Evolutionary conservation across 2,113 vertebrate genomes (phyloP).

Genomic region (Callospermophilus lateralis): DNA sequence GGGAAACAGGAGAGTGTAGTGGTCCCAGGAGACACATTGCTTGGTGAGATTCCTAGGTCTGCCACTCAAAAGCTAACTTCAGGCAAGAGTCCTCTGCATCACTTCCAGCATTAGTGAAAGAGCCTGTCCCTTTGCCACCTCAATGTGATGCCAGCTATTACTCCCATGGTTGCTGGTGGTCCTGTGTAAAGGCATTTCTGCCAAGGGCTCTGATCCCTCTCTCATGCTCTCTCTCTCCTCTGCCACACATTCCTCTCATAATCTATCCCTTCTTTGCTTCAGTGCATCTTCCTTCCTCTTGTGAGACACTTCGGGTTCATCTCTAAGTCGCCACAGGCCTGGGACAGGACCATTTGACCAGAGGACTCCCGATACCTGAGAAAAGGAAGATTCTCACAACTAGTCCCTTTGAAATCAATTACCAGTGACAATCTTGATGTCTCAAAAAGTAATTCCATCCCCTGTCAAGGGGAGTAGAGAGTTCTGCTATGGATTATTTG

Average conservation of each 20-base stretch:
- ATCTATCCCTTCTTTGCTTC: background rate
- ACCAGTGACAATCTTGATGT: background rate
- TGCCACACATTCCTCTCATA: background rate
- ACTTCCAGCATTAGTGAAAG: background rate
- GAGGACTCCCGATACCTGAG: background rate
- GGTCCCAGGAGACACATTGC: too few species aligned
- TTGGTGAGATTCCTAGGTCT: background rate
- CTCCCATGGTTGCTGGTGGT: fast-evolving
- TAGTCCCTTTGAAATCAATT: background rate
- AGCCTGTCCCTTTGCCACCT: background rate
- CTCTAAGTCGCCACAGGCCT: background rate
- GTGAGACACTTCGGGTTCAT: background rate
- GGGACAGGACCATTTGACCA: background rate
- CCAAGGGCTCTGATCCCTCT: background rate
- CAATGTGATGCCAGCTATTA: fast-evolving
- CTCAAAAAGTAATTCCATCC: background rate
- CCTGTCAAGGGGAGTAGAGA: background rate
- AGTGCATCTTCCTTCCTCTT: background rate
- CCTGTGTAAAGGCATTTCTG: background rate
- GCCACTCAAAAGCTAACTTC: background rate
- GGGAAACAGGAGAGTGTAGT: background rate
- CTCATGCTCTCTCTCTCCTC: background rate
- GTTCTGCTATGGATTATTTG: background rate
- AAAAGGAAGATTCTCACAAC: background rate
- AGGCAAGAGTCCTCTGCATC: background rate